Percentiles rank a stretch among this genome's conserved stretches.
Conservation (phyloP, 2,888 invertebrate genomes). For the Stenurella melanura region DNA sequence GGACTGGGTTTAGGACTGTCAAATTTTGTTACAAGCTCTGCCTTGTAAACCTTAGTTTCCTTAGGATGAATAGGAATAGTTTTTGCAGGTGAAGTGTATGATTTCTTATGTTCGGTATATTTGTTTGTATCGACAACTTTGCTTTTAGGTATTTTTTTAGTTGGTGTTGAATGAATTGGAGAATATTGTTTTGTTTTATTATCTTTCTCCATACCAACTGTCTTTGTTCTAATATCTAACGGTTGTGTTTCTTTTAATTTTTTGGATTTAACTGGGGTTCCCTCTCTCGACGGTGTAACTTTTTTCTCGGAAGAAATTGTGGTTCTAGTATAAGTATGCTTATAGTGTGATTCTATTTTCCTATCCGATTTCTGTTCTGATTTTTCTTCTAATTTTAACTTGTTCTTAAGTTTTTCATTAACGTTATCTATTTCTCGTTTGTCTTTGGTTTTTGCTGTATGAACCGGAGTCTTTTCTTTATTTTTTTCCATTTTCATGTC, state of each 20-base stretch:
- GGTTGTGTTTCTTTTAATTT: constrained; percentile 43
- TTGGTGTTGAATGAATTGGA: constrained; percentile 36
- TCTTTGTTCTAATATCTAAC: constrained; percentile 18
- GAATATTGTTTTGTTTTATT: constrained; percentile 22
- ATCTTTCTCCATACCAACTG: neutral
- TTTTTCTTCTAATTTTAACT: constrained; percentile 48
- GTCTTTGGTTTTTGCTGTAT: constrained; percentile 60
- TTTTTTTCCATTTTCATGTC: constrained; percentile 74
- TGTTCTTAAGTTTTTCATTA: constrained; percentile 64
- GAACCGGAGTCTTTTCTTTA: constrained; percentile 43
- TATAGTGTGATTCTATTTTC: constrained; percentile 41
- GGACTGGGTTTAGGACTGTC: constrained; percentile 70
- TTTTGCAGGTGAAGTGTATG: constrained; percentile 36
- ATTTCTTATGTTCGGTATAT: constrained; percentile 43
- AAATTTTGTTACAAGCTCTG: constrained; percentile 57
- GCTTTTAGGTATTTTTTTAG: constrained; percentile 38
- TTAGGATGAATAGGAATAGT: constrained; percentile 38
- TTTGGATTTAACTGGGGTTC: constrained; percentile 53
- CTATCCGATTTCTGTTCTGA: constrained; percentile 39
- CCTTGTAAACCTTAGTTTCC: constrained; percentile 55
- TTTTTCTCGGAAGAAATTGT: constrained; percentile 61
- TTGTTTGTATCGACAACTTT: constrained; percentile 49
- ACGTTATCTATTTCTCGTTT: constrained; percentile 67
- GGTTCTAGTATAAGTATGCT: constrained; percentile 58
- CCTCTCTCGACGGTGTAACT: constrained; percentile 47